Conservation (phyloP, 37 sponge, comb jelly and placozoan species). For the Petrosia ficiformis region DNA sequence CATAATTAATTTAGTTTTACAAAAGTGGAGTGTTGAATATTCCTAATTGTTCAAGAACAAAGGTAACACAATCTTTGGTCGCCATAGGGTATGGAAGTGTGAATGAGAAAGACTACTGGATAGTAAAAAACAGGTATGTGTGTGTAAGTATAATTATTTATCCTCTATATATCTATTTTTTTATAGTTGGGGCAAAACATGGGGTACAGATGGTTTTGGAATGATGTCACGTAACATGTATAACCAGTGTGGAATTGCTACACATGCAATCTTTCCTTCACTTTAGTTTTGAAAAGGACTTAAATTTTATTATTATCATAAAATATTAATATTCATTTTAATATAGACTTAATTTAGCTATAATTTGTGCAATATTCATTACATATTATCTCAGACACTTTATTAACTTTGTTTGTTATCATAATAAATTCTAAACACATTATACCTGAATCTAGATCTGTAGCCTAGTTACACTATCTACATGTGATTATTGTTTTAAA, state of each 20-base stretch:
- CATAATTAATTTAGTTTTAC: slow-evolving; percentile 58
- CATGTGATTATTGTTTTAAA: too few species aligned
- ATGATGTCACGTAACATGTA: not conserved
- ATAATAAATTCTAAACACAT: too few species aligned
- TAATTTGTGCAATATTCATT: too few species aligned
- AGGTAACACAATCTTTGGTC: slow-evolving; percentile 38
- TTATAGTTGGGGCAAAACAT: slow-evolving; percentile 7
- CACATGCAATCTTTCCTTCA: not conserved
- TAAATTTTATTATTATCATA: too few species aligned
- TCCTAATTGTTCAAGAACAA: slow-evolving; percentile 23
- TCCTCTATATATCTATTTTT: not conserved
- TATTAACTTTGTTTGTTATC: too few species aligned
- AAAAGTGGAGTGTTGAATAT: slow-evolving; percentile 40
- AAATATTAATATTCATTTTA: too few species aligned
- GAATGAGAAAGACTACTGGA: slow-evolving; percentile 50
- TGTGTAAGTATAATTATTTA: not conserved
- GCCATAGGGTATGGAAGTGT: slow-evolving; percentile 47
- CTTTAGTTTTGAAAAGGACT: too few species aligned
- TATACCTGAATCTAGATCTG: too few species aligned
- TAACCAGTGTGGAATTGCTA: slow-evolving; percentile 18
- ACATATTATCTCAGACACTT: too few species aligned
- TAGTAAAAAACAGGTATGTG: slow-evolving; percentile 41
- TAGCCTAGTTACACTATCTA: too few species aligned
- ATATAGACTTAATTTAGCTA: too few species aligned
- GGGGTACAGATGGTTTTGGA: not conserved